A percentile compares a stretch with the other conserved stretches of the same genome.
Evolutionary conservation across 2,797 vertebrate species (phyloP).

Genomic region (Otolemur crassicaudatus): DNA sequence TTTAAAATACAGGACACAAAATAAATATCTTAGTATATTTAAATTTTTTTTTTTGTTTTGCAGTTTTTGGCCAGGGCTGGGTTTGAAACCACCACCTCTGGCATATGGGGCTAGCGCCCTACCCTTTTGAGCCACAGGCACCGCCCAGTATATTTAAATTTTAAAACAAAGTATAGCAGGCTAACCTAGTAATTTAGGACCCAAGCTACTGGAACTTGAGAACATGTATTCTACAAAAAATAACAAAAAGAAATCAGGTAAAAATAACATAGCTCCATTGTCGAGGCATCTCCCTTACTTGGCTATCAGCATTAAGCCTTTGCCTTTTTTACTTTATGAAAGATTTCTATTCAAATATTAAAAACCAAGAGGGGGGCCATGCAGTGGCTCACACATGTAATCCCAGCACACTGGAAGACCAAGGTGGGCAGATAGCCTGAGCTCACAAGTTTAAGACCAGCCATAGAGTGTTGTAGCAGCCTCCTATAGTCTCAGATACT

Average conservation of each 20-base stretch:
- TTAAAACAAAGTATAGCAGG: neutral
- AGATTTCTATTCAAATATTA: neutral
- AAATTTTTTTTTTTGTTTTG: neutral
- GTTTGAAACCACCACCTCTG: too few species aligned
- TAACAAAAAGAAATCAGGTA: neutral
- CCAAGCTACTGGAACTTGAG: neutral
- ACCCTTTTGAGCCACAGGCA: too few species aligned
- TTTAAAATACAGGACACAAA: neutral
- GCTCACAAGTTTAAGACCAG: too few species aligned
- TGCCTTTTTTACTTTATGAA: neutral
- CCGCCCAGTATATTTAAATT: neutral
- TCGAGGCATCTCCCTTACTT: neutral
- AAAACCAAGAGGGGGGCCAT: too few species aligned
- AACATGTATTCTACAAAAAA: neutral
- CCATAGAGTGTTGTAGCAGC: too few species aligned
- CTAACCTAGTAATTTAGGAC: neutral
- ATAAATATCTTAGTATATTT: neutral
- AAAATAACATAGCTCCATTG: neutral
- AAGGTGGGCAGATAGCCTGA: too few species aligned
- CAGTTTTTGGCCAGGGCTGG: too few species aligned
- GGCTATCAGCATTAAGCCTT: neutral
- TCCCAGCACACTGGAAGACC: too few species aligned
- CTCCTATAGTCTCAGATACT: too few species aligned
- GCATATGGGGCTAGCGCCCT: too few species aligned
- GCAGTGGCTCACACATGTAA: too few species aligned